A percentile compares a stretch with the other conserved stretches of the same genome.
These are phyloP conservation scores for Propithecus deckenii DNA, from an alignment of 2,797 vertebrate genomes.

Conservation along the genomic window DNA sequence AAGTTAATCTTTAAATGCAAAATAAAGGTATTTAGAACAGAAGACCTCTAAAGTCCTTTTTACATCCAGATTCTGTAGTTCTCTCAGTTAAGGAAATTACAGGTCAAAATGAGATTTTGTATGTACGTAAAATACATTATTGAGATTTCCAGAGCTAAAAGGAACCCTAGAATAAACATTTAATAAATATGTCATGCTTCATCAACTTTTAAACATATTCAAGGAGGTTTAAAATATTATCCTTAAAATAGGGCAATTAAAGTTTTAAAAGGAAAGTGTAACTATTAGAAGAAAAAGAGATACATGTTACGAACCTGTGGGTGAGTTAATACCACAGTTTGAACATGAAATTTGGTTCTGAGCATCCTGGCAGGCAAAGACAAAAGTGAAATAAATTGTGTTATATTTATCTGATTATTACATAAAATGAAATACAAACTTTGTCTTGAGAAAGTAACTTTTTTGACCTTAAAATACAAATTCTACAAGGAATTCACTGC, in stretches of 20 bases:
- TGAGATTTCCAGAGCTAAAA: neutral
- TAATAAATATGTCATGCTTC: neutral
- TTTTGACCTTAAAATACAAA: neutral
- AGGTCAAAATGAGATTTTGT: neutral
- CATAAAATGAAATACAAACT: neutral
- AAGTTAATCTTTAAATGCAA: neutral
- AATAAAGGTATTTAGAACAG: neutral
- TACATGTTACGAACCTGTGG: neutral
- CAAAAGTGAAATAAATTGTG: neutral
- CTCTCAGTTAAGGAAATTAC: neutral
- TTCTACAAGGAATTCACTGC: neutral
- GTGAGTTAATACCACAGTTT: neutral
- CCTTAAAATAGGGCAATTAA: neutral
- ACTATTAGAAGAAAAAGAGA: neutral
- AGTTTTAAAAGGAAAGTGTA: neutral
- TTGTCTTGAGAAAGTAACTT: neutral
- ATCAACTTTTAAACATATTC: slow-evolving; percentile 10
- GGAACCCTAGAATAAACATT: neutral
- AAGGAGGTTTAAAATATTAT: neutral
- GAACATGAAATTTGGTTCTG: slow-evolving; percentile 11
- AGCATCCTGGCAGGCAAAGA: neutral
- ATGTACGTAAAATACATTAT: neutral
- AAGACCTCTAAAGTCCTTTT: neutral
- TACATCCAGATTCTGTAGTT: neutral
- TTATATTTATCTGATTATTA: slow-evolving; percentile 27